Percentiles rank a stretch among this genome's conserved stretches.
These are phyloP conservation scores for Lepidochitona cinerea DNA, from an alignment of 2,888 invertebrate species.

Conservation along the genomic window DNA sequence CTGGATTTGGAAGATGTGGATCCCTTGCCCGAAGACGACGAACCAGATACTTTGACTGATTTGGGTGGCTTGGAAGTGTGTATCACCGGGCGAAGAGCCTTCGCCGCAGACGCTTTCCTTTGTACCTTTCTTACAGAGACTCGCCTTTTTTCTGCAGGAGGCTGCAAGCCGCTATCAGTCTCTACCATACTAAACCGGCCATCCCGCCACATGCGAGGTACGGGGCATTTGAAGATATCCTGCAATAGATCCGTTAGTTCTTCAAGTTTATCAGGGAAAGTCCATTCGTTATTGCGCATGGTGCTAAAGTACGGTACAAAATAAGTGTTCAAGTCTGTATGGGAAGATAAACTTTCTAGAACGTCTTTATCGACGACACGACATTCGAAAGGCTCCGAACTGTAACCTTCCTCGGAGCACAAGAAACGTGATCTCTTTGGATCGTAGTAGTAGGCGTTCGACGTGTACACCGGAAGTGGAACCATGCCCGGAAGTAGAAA, in stretches of 20 bases:
- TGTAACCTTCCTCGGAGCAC: not conserved
- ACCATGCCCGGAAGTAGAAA: not conserved
- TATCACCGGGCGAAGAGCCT: not conserved
- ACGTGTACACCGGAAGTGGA: not conserved
- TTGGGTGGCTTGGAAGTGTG: not conserved
- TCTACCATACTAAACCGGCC: not conserved
- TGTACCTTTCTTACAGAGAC: not conserved
- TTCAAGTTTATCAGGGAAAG: not conserved
- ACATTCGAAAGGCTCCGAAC: not conserved
- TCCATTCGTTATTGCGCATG: not conserved
- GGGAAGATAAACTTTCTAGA: not conserved
- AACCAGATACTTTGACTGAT: too few species aligned
- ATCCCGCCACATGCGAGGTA: not conserved
- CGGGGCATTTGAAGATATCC: not conserved
- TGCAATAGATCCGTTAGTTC: not conserved
- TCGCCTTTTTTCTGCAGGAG: not conserved
- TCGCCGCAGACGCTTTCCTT: not conserved
- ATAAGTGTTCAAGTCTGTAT: not conserved
- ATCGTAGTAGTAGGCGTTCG: not conserved
- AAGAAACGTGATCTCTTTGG: not conserved
- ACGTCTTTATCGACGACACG: not conserved
- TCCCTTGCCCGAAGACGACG: too few species aligned
- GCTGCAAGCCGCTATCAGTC: not conserved
- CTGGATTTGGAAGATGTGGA: not conserved
- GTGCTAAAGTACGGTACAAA: not conserved